A percentile compares a stretch with the other conserved stretches of the same genome.
These are phyloP conservation scores for Pteropus rufus DNA, from an alignment of 2,797 vertebrate genomes.

Conservation along the genomic window DNA sequence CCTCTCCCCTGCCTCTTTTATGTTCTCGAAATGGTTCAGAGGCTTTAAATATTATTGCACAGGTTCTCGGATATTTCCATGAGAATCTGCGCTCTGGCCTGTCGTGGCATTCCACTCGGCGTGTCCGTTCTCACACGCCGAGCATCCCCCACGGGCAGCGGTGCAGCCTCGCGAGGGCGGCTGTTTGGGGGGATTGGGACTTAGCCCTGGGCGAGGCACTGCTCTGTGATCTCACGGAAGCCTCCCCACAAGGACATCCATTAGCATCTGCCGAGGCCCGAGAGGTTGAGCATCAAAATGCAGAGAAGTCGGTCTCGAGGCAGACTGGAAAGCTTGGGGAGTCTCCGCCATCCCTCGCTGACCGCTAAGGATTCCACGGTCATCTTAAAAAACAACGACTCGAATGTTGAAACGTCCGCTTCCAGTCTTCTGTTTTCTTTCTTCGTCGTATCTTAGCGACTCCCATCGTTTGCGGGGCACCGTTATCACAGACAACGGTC, in stretches of 20 bases:
- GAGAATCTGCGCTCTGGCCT: not conserved
- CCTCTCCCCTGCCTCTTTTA: not conserved
- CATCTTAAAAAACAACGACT: not conserved
- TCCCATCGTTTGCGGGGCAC: not conserved
- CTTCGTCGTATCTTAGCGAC: too few relatives aligned
- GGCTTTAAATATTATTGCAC: not conserved
- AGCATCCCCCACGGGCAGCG: not conserved
- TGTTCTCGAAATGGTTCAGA: not conserved
- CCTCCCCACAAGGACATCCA: not conserved
- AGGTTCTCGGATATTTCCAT: not conserved
- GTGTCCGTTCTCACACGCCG: rapidly evolving
- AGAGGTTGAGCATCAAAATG: too few relatives aligned
- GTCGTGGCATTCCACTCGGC: not conserved
- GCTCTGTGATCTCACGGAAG: not conserved
- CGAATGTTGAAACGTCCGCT: not conserved
- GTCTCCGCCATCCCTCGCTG: too few relatives aligned
- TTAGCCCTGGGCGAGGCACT: not conserved
- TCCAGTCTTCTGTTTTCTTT: not conserved
- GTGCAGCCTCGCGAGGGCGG: too few relatives aligned
- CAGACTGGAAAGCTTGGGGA: not conserved
- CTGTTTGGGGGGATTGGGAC: not conserved
- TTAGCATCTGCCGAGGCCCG: not conserved
- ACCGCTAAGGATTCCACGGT: not conserved
- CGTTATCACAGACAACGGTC: not conserved
- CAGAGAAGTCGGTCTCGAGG: too few relatives aligned